These are phyloP conservation scores for Propithecus coquereli DNA, from an alignment of 2,113 vertebrate species.

Conservation along the genomic window DNA sequence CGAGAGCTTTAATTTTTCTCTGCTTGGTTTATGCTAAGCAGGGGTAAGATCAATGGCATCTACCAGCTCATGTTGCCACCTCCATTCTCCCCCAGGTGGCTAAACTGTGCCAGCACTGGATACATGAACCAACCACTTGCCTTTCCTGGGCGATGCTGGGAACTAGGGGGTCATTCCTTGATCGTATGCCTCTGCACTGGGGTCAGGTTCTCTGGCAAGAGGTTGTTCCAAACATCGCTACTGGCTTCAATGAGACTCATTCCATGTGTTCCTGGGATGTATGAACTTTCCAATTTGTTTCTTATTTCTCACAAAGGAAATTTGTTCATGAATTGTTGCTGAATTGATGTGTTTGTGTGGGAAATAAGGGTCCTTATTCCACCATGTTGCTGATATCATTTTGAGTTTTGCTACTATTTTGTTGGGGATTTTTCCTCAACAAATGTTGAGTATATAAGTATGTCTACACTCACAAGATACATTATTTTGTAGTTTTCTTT, in stretches of 20 bases:
- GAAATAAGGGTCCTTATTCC: background rate
- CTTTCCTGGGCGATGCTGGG: background rate
- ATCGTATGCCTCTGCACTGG: background rate
- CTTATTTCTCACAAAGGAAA: background rate
- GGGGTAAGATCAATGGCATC: background rate
- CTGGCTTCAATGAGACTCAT: background rate
- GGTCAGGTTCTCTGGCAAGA: background rate
- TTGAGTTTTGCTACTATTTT: background rate
- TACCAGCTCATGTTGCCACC: background rate
- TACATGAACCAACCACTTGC: background rate
- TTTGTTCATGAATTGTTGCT: background rate
- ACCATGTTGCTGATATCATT: background rate
- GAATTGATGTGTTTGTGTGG: background rate
- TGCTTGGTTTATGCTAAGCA: background rate
- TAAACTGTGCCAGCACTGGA: too few relatives aligned
- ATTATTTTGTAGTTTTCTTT: background rate
- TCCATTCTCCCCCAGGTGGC: too few relatives aligned
- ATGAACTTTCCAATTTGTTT: background rate
- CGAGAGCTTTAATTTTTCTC: background rate
- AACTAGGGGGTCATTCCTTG: background rate
- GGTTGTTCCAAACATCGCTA: background rate
- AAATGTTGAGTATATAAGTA: background rate
- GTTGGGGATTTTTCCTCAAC: background rate
- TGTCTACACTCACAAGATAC: background rate
- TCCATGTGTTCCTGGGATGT: background rate